phyloP scores from a whole-genome alignment of 2,888 invertebrate species.

The Nyleta sp. region DNA sequence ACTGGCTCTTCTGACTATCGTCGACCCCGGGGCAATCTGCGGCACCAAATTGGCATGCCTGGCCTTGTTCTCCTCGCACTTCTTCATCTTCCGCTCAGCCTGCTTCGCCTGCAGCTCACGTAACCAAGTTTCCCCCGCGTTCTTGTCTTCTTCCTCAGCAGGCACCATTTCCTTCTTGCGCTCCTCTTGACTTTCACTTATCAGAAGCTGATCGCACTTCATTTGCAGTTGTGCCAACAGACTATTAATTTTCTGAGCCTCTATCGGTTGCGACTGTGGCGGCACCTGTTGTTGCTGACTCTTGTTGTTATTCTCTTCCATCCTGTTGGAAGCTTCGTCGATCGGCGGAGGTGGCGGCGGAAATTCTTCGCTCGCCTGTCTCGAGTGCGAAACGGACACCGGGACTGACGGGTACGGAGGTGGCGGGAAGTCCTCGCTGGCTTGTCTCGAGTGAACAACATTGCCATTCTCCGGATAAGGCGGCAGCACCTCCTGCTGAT shows the following conservation, averaged over 20 bases:
- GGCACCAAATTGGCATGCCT: constrained; percentile 60
- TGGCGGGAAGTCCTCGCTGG: constrained; percentile 84
- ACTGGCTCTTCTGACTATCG: constrained; percentile 76
- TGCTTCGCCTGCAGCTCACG: constrained; percentile 92
- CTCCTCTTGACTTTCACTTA: constrained; percentile 74
- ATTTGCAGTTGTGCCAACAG: constrained; percentile 78
- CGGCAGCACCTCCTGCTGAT: constrained; percentile 79
- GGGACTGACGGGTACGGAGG: constrained; percentile 92
- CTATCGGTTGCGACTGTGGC: constrained; percentile 67
- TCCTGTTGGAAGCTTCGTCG: constrained; percentile 85
- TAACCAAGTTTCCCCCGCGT: constrained; percentile 87
- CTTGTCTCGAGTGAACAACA: constrained; percentile 83
- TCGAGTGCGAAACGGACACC: constrained; percentile 89
- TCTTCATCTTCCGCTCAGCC: constrained; percentile 85
- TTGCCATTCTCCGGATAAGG: constrained; percentile 82
- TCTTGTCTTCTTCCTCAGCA: constrained; percentile 74
- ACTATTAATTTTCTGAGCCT: constrained; percentile 77
- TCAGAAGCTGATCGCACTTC: constrained; percentile 82
- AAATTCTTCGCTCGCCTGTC: constrained; percentile 94
- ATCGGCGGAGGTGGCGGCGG: constrained; percentile 94
- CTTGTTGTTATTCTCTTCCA: constrained; percentile 54
- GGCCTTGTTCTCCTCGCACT: constrained; percentile 78
- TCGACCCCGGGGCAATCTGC: constrained; percentile 66
- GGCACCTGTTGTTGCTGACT: constrained; percentile 25
- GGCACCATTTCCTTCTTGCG: constrained; percentile 69